These are phyloP conservation scores for Himalopsyche japonica DNA, from an alignment of 2,888 invertebrate species.

Conservation along the genomic window DNA sequence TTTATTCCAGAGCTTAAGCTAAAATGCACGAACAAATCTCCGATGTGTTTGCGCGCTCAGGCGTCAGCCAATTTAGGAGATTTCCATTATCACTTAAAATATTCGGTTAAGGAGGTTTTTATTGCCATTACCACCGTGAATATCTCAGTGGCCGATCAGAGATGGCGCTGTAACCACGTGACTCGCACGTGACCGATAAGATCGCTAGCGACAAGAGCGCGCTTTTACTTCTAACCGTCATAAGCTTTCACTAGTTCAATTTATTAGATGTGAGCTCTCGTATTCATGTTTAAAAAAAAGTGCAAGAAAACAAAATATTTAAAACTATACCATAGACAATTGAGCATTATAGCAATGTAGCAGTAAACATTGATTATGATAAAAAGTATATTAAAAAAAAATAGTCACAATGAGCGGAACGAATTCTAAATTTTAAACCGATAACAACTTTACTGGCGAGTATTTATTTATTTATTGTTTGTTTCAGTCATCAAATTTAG, in stretches of 20 bases:
- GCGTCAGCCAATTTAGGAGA: neutral
- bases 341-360: too few species aligned
- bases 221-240: neutral
- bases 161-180: slow-evolving; percentile 26
- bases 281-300: neutral
- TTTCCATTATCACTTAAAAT: slow-evolving; percentile 33
- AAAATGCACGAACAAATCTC: neutral
- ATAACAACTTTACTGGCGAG: too few species aligned
- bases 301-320: too few species aligned
- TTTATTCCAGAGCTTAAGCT: neutral
- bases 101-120: slow-evolving; percentile 31
- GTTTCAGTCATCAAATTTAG: too few species aligned
- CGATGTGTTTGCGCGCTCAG: neutral
- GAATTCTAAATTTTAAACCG: too few species aligned
- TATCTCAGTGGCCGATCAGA: slow-evolving; percentile 19
- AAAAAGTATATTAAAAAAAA: too few species aligned
- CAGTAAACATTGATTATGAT: too few species aligned
- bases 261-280: neutral
- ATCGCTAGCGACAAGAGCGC: slow-evolving; percentile 9
- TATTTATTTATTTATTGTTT: too few species aligned
- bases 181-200: slow-evolving; percentile 30
- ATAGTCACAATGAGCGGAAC: too few species aligned
- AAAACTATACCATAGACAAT: too few species aligned
- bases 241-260: neutral
- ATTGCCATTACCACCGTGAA: slow-evolving; percentile 28